Base-by-base conservation (phyloP, 2,113 vertebrate genomes). In the Rallus limicola region DNA sequence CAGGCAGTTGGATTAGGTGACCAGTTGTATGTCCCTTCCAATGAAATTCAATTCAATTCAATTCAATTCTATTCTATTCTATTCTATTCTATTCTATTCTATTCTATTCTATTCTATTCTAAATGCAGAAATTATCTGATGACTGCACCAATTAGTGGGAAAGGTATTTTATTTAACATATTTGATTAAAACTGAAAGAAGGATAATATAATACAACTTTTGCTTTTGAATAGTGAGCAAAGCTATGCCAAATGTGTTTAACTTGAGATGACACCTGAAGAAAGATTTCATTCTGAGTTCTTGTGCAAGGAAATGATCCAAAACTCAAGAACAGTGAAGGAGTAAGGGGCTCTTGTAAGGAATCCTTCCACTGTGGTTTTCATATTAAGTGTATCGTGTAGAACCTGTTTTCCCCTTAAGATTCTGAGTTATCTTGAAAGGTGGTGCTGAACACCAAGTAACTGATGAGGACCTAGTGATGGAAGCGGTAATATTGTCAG, bases 141-240 rank as follows among this genome's bases (percentile, higher is more conserved):
- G 18, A 44, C 8, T 55, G 13, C 24, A 62, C 3, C 4, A 74
- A 9, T 60, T 55, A 8, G 20, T 68, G 33, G 46, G 25, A 72
- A 80, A 80, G 15, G 8, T 59, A 74, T 8, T 40, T 29, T 67
- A 60, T 26, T 64, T 74, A 74, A 28, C 6, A 23, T 53, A 6
- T 74, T 74, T 67, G 14, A 9, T 55, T 48, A 80, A 59, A 84
- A 68, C 17, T 86, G 20, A 53, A 59, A 50, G 42, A 38, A 62
- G 14, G 17, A n/a, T n/a, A n/a, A n/a, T n/a, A 18, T 38, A 74
- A 46, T n/a, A 67, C 0, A 0, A 60, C 55, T 80, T 48, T 44
- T 74, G 7, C 6, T 55, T 68, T 79, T 46, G 9, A 10, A 58
- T 21, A 42, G 31, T 36, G 20, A 84, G 64, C 10, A n/a, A 86